These are phyloP conservation scores for Petrophora chlorosata DNA, from an alignment of 2,888 invertebrate species.

Conservation along the genomic window DNA sequence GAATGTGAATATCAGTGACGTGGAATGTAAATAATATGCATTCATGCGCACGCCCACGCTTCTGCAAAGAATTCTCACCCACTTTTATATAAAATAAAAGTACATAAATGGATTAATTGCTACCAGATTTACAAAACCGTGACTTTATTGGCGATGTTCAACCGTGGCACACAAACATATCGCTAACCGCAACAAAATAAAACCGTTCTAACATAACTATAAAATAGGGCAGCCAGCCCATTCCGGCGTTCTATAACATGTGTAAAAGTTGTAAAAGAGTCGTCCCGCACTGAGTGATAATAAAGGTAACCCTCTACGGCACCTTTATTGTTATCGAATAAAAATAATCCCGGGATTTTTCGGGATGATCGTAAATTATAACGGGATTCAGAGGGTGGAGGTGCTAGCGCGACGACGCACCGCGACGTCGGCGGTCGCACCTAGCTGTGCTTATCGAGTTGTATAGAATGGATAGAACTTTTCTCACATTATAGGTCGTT, in stretches of 20 bases:
- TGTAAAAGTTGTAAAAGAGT: slow-evolving; percentile 78
- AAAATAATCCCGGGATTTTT: slow-evolving; percentile 82
- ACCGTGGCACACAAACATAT: slow-evolving; percentile 7
- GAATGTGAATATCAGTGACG: too few species aligned
- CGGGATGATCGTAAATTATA: slow-evolving; percentile 83
- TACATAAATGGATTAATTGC: slow-evolving; percentile 1
- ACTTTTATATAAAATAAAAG: not conserved
- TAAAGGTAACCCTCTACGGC: slow-evolving; percentile 80
- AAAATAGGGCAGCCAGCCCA: slow-evolving; percentile 46
- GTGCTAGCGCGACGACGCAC: slow-evolving; percentile 48
- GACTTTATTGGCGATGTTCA: slow-evolving; percentile 4
- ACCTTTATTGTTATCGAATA: slow-evolving; percentile 84
- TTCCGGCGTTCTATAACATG: slow-evolving; percentile 59
- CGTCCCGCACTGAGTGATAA: slow-evolving; percentile 78
- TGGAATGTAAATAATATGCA: too few species aligned
- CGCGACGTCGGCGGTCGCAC: slow-evolving; percentile 44
- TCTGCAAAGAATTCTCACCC: too few species aligned
- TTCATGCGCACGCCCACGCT: too few species aligned
- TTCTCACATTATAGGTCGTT: not conserved
- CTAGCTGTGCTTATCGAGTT: slow-evolving; percentile 18
- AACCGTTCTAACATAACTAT: slow-evolving; percentile 43
- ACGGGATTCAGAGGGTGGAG: slow-evolving; percentile 64
- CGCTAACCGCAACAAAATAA: slow-evolving; percentile 33
- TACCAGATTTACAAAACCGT: not conserved
- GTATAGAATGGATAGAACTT: slow-evolving; percentile 18